Conservation (phyloP, 2,113 vertebrate genomes). For the Boulengeromyrus knoepffleri region DNA sequence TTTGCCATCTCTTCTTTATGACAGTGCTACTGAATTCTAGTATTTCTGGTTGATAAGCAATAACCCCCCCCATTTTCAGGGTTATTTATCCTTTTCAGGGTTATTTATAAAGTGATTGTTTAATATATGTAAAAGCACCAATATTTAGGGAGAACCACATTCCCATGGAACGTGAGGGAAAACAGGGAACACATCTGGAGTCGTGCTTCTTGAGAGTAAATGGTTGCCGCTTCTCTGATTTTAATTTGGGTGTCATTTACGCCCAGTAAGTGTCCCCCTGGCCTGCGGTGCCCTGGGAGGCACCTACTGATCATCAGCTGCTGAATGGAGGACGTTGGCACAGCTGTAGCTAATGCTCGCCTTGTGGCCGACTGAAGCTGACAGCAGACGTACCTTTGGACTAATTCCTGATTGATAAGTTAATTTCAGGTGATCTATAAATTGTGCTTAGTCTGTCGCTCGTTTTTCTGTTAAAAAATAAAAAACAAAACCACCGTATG, state of each 20-base stretch:
- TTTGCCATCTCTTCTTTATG: not conserved
- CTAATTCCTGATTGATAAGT: not conserved
- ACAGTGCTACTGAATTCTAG: not conserved
- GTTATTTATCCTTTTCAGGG: too few species aligned
- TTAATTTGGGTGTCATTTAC: not conserved
- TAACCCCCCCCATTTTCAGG: too few species aligned
- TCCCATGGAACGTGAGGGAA: not conserved
- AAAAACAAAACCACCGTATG: not conserved
- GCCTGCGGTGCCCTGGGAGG: not conserved
- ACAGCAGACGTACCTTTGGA: not conserved
- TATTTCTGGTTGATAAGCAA: not conserved
- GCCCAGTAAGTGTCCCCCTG: not conserved
- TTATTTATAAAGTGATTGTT: not conserved
- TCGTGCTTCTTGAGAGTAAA: not conserved
- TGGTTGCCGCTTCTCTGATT: not conserved
- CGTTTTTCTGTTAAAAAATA: not conserved
- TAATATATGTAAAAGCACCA: not conserved
- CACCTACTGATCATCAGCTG: not conserved
- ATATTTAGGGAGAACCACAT: not conserved
- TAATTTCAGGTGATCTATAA: not conserved
- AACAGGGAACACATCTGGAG: not conserved
- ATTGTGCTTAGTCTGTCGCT: not conserved
- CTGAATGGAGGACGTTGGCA: conserved; percentile 11
- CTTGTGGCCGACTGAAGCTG: not conserved
- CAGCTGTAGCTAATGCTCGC: not conserved